Evolutionary conservation across 2,888 invertebrate genomes (phyloP).

Genomic region (Tenthredo livida): DNA sequence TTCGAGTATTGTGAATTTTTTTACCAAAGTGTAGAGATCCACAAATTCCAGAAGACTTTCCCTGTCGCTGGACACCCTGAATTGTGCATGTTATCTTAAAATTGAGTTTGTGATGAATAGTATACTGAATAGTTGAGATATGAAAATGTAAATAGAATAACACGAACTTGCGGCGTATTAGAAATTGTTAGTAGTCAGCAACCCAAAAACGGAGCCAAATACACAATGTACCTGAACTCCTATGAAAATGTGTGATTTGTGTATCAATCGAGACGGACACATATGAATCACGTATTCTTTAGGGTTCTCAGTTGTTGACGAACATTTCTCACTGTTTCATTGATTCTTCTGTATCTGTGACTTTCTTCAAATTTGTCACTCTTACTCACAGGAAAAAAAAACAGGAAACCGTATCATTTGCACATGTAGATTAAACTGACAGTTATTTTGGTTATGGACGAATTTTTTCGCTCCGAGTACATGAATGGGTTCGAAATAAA

Average conservation of each 20-base stretch:
- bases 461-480: too few relatives aligned
- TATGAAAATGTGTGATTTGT: neutral
- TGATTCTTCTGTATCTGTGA: neutral
- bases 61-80: neutral
- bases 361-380: neutral
- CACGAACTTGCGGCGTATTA: neutral
- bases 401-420: neutral
- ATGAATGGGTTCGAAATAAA: too few relatives aligned
- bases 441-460: too few relatives aligned
- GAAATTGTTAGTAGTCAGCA: neutral
- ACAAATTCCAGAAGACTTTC: neutral
- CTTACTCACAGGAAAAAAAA: neutral
- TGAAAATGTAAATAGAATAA: neutral
- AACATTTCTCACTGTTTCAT: neutral
- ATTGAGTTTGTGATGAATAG: neutral
- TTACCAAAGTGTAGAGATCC: neutral
- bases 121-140: neutral
- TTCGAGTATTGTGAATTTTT: neutral
- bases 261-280: neutral
- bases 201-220: neutral
- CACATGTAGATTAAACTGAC: too few relatives aligned
- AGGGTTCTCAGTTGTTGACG: neutral
- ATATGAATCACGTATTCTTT: neutral
- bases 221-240: neutral
- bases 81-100: neutral